A percentile compares a stretch with the other conserved stretches of the same genome.
Evolutionary conservation across 2,797 vertebrate species (phyloP).

Genomic region (Hoplostethus atlanticus): DNA sequence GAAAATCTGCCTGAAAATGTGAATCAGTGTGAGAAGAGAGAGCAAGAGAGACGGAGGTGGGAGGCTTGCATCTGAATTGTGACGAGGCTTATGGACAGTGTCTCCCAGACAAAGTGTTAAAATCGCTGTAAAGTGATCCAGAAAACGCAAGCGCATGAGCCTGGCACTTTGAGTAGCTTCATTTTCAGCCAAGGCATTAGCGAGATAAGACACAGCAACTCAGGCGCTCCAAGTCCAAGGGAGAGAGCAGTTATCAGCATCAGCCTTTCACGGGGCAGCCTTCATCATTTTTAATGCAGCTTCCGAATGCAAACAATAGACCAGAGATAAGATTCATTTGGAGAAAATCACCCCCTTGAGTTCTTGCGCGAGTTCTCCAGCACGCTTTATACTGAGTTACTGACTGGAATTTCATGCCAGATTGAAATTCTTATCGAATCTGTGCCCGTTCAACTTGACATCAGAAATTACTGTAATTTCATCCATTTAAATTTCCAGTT

Average conservation of each 20-base stretch:
- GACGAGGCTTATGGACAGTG: conserved; percentile 18
- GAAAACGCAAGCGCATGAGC: conserved; percentile 40
- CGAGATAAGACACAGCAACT: conserved; percentile 57
- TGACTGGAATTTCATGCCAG: conserved; percentile 42
- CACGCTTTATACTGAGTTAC: conserved; percentile 35
- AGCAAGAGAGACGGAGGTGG: not conserved
- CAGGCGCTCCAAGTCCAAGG: conserved; percentile 45
- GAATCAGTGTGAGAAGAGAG: not conserved
- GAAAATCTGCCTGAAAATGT: not conserved
- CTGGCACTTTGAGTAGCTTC: conserved; percentile 50
- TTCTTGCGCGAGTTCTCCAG: conserved; percentile 44
- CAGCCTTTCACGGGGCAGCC: conserved; percentile 46
- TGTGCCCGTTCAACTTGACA: not conserved
- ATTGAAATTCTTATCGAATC: conserved; percentile 41
- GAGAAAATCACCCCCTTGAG: conserved; percentile 50
- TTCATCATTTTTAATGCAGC: conserved; percentile 41
- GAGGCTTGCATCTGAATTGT: conserved; percentile 33
- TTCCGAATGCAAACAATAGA: conserved; percentile 61
- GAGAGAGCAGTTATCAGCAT: conserved; percentile 52
- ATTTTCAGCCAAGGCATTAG: conserved; percentile 29
- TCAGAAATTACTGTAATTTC: not conserved
- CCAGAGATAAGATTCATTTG: conserved; percentile 46
- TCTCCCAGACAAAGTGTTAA: conserved; percentile 32
- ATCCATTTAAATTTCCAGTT: conserved; percentile 4
- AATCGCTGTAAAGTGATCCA: conserved; percentile 56